Percentiles rank a stretch among this genome's conserved stretches.
These are phyloP conservation scores for Lophotriccus pileatus DNA, from an alignment of 2,797 vertebrate species.

Conservation along the genomic window DNA sequence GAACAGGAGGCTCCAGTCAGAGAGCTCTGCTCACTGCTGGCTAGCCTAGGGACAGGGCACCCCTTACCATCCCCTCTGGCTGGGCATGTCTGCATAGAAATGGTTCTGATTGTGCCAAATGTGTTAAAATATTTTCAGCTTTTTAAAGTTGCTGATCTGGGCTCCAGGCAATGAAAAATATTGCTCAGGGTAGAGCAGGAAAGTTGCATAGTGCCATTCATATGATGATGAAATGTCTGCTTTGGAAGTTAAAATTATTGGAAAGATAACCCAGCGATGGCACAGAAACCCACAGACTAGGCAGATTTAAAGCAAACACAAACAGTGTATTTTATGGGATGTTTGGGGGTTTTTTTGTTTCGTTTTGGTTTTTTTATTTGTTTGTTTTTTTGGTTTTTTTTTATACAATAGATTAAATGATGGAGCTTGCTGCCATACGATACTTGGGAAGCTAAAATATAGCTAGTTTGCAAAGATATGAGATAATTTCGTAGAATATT, in stretches of 20 bases:
- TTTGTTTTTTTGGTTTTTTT: background rate
- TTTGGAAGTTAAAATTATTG: background rate
- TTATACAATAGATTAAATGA: background rate
- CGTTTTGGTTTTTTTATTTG: too few relatives aligned
- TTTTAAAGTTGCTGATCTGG: background rate
- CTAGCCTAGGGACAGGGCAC: background rate
- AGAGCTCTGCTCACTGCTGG: fast-evolving
- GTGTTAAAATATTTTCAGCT: background rate
- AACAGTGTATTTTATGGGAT: background rate
- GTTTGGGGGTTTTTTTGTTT: too few relatives aligned
- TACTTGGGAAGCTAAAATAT: background rate
- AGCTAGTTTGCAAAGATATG: background rate
- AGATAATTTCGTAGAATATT: background rate
- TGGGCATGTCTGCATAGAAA: background rate
- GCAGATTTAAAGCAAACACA: background rate
- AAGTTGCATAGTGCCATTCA: background rate
- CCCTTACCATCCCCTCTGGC: background rate
- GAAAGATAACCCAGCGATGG: background rate
- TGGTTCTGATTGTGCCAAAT: background rate
- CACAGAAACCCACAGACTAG: background rate
- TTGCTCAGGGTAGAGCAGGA: background rate
- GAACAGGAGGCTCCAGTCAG: background rate
- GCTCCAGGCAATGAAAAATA: background rate
- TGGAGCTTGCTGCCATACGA: background rate
- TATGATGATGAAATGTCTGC: background rate